These are phyloP conservation scores for Philhelius pedissequus DNA, from an alignment of 2,888 invertebrate genomes.

Conservation along the genomic window DNA sequence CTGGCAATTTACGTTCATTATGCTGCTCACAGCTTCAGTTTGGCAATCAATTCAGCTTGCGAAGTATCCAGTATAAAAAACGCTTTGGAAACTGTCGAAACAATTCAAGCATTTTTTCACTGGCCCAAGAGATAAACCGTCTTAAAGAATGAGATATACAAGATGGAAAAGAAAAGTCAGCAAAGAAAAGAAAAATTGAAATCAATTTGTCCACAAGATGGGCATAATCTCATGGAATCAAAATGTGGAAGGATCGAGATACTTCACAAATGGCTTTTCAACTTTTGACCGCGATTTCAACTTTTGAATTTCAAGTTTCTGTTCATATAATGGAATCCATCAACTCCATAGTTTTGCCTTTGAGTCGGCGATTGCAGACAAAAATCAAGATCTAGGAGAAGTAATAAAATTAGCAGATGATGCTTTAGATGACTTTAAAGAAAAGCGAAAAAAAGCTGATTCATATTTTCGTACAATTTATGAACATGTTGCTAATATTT, in stretches of 20 bases:
- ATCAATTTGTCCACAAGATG: not conserved
- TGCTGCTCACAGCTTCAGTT: too few species aligned
- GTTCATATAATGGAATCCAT: too few species aligned
- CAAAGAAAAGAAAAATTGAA: not conserved
- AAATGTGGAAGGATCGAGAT: not conserved
- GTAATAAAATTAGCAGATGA: not conserved
- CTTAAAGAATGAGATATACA: not conserved
- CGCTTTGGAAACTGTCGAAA: not conserved
- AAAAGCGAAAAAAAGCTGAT: not conserved
- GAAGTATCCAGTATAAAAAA: not conserved
- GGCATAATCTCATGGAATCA: not conserved
- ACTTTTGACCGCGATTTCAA: not conserved
- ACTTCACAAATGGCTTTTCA: not conserved
- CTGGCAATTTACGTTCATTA: too few species aligned
- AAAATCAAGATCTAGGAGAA: not conserved
- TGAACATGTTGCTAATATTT: not conserved
- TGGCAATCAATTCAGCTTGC: not conserved
- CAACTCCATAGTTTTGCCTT: too few species aligned
- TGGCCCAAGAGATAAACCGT: not conserved
- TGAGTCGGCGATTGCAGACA: too few species aligned
- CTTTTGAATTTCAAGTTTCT: too few species aligned
- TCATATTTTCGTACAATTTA: not conserved
- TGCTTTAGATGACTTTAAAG: not conserved
- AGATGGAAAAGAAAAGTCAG: not conserved
- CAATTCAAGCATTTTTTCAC: not conserved